Conservation (phyloP, 2,797 vertebrate species). For the Parambassis ranga region DNA sequence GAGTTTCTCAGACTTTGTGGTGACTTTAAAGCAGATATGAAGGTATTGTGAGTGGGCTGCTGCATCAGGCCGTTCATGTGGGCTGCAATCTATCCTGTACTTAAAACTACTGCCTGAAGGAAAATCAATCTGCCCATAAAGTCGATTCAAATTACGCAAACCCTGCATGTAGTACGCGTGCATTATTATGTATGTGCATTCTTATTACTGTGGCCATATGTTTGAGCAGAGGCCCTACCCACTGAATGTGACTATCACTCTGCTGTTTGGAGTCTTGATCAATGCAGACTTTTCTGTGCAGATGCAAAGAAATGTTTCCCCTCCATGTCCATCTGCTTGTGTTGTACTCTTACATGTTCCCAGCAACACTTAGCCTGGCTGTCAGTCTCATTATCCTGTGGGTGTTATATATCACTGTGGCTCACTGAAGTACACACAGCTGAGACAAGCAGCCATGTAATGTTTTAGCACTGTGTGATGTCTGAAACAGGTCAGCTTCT, state of each 20-base stretch:
- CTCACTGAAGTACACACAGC: neutral
- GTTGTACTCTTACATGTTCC: neutral
- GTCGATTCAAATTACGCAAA: slow-evolving; percentile 46
- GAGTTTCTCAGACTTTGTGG: neutral
- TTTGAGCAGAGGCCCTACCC: slow-evolving; percentile 3
- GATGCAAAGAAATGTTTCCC: slow-evolving; percentile 20
- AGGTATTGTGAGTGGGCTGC: slow-evolving; percentile 38
- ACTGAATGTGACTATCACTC: neutral
- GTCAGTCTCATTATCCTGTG: neutral
- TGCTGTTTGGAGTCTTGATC: slow-evolving; percentile 31
- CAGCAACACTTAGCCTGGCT: slow-evolving; percentile 15
- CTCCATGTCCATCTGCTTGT: slow-evolving; percentile 10
- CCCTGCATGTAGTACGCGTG: slow-evolving; percentile 26
- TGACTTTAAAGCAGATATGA: slow-evolving; percentile 8
- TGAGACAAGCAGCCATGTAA: neutral
- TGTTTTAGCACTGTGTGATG: neutral
- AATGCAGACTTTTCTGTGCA: slow-evolving; percentile 30
- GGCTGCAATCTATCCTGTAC: slow-evolving; percentile 55
- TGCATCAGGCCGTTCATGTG: slow-evolving; percentile 54
- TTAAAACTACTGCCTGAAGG: slow-evolving; percentile 64
- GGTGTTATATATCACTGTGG: neutral
- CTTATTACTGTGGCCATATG: slow-evolving; percentile 56
- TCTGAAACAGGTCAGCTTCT: too few relatives aligned
- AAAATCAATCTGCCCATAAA: slow-evolving; percentile 58
- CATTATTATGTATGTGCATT: slow-evolving; percentile 54